These are phyloP conservation scores for Orycteropus afer DNA, from an alignment of 2,113 vertebrate species.

Conservation along the genomic window DNA sequence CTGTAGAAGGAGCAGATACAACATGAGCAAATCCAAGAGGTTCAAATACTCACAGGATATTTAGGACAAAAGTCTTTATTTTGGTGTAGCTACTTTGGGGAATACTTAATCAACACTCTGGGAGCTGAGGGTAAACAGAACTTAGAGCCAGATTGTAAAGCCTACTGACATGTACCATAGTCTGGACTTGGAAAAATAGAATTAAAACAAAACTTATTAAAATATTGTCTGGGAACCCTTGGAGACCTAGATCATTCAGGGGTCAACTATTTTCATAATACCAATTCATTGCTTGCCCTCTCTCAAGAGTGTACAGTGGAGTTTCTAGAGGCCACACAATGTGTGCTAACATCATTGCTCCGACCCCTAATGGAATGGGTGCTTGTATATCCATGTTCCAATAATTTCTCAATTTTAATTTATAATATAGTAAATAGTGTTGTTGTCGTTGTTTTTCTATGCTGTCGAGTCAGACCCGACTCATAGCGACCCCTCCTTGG, in stretches of 20 bases:
- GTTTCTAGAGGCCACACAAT: background rate
- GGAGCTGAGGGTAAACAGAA: background rate
- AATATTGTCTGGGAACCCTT: background rate
- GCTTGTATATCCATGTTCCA: background rate
- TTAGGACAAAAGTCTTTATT: background rate
- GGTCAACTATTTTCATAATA: background rate
- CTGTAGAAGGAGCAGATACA: background rate
- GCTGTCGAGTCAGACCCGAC: too few relatives aligned
- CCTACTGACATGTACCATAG: background rate
- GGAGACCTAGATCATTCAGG: background rate
- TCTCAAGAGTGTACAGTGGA: background rate
- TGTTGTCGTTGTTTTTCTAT: too few relatives aligned
- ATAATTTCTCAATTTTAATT: background rate
- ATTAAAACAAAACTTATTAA: background rate
- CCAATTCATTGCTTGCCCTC: background rate
- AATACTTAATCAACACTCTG: background rate
- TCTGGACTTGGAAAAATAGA: background rate
- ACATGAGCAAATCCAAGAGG: fast-evolving
- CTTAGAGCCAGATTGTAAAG: background rate
- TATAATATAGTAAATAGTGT: background rate
- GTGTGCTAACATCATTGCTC: background rate
- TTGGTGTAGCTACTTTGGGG: background rate
- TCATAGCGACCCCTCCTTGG: too few relatives aligned
- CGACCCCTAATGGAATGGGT: background rate
- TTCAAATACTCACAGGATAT: background rate